phyloP scores from a whole-genome alignment of 1,140 invertebrate genomes.

The Papilio xuthus region DNA sequence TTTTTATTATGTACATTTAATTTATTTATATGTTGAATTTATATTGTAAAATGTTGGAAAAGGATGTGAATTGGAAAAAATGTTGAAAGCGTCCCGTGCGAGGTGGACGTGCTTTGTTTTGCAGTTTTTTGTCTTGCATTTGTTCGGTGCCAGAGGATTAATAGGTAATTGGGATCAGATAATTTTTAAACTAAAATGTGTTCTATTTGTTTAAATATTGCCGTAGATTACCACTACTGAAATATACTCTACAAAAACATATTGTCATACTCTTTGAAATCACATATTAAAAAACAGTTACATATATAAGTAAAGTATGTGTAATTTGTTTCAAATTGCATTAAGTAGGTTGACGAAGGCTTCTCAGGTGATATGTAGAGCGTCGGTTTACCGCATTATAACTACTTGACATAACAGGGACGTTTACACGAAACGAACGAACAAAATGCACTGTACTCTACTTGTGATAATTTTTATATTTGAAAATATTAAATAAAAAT shows the following conservation, averaged over 20 bases:
- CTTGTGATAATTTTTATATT: too few species aligned
- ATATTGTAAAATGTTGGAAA: conserved; percentile 29
- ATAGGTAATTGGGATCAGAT: conserved; percentile 9
- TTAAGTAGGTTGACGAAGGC: conserved; percentile 15
- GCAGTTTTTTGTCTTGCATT: conserved; percentile 25
- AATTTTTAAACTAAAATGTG: conserved; percentile 3
- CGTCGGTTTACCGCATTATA: conserved; percentile 21
- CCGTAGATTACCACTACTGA: too few species aligned
- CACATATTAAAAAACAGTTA: neutral
- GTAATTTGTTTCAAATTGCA: neutral
- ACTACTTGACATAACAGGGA: conserved; percentile 2
- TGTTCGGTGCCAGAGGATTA: conserved; percentile 9
- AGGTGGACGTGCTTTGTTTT: conserved; percentile 21
- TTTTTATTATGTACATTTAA: neutral
- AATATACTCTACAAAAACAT: too few species aligned
- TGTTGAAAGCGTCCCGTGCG: conserved; percentile 25
- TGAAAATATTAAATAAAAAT: too few species aligned
- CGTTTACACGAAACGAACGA: neutral
- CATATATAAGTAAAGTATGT: neutral
- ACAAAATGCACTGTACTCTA: neutral
- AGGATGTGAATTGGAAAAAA: conserved; percentile 31
- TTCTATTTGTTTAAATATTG: neutral
- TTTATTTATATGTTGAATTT: conserved; percentile 12
- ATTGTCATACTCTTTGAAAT: too few species aligned
- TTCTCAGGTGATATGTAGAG: neutral